phyloP scores from a whole-genome alignment of 2,888 invertebrate species.

The Sisyra terminalis region DNA sequence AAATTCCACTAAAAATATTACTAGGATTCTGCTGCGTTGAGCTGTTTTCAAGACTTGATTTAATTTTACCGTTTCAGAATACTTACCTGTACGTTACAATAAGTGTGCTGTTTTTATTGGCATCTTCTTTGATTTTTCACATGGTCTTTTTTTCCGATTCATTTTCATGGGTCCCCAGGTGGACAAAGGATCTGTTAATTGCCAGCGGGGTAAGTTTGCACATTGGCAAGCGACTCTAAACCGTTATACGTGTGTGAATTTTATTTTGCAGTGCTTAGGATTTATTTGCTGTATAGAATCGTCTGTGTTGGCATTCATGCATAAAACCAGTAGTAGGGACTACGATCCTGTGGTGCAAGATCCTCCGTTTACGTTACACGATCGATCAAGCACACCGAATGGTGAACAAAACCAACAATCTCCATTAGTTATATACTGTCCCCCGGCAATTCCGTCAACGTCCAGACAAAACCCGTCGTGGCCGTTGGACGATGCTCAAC shows the following conservation, averaged over 20 bases:
- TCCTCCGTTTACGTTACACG: slow-evolving; percentile 33
- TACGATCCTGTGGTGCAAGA: slow-evolving; percentile 46
- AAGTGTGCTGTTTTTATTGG: slow-evolving; percentile 51
- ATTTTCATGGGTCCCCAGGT: slow-evolving; percentile 51
- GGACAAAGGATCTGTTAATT: slow-evolving; percentile 52
- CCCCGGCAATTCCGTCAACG: slow-evolving; percentile 26
- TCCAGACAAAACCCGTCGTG: slow-evolving; percentile 32
- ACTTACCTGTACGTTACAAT: slow-evolving; percentile 56
- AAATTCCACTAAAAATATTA: not conserved
- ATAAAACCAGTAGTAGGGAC: slow-evolving; percentile 36
- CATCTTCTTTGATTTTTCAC: slow-evolving; percentile 51
- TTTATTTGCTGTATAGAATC: slow-evolving; percentile 44
- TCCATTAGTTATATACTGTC: slow-evolving; percentile 19
- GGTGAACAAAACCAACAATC: slow-evolving; percentile 20
- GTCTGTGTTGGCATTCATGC: slow-evolving; percentile 36
- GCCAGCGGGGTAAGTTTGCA: slow-evolving; percentile 40
- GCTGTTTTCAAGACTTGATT: slow-evolving; percentile 4
- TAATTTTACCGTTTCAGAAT: slow-evolving; percentile 33
- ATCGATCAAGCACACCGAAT: slow-evolving; percentile 21
- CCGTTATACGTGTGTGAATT: slow-evolving; percentile 9
- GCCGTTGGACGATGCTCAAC: slow-evolving; percentile 27
- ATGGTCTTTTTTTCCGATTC: slow-evolving; percentile 46
- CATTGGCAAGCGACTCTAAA: too few relatives aligned
- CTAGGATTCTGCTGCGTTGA: too few relatives aligned
- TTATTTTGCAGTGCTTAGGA: slow-evolving; percentile 35